Evolutionary conservation across 2,113 vertebrate species (phyloP), one percentile per base, ranked within the genome.

Genomic region (Varanus salvator): DNA sequence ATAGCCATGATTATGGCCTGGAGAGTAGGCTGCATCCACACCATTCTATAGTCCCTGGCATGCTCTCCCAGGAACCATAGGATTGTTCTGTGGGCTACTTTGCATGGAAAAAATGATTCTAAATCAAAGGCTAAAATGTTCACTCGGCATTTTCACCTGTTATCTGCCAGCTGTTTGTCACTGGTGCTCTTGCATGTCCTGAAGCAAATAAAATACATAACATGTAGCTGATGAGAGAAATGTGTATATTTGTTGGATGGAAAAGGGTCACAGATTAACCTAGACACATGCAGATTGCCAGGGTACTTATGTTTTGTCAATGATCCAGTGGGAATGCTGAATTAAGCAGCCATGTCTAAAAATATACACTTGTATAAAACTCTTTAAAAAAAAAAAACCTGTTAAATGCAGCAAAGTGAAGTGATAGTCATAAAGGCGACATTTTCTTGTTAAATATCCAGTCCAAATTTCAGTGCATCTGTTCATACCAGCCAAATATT

Each of bases 101-200:
- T 54, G 71, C 76, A 91, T 83, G 66, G 85, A 88, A n/a, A 91
- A 87, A 14, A 0, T 8, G 17, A 75, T 89, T 90, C 86, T 34
- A 76, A 72, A 88, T 15, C 60, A 87, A 91, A 93, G 72, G 91
- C 38, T 91, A 44, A 93, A 90, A 94, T 88, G 21, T 38, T 19
- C 8, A 38, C 25, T 44, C 19, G 29, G 21, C 44, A 54, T 23
- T 27, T 80, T 29, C 52, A 54, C 15, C 17, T 52, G 57, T 80
- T 80, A 17, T 1, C 25, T 84, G 34, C n/a, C 81, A 38, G 27
- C 44, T 44, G 82, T 68, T 68, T 38, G n/a, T 38, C 6, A 38
- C 7, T 3, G 54, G 27, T 9, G 7, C 6, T 60, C 80, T n/a
- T 3, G 48, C 29, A 54, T 57, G 78, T 17, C 25, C 27, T 6